Evolutionary conservation across 1,140 invertebrate species (phyloP).

Genomic region (Ditylenchus dipsaci): DNA sequence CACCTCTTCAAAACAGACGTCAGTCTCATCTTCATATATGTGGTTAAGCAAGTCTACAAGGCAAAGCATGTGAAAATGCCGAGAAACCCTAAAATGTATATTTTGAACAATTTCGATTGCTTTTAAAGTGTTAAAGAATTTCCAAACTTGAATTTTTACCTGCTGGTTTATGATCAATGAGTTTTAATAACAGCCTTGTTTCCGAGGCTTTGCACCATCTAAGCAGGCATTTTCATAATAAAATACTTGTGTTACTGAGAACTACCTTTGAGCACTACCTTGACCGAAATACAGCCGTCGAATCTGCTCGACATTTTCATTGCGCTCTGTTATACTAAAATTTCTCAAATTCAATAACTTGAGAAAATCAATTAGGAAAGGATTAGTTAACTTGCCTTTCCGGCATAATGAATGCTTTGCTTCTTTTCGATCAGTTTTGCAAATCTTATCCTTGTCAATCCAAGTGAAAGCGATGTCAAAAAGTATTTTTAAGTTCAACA

Average conservation of each 20-base stretch:
- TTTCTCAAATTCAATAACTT: too few relatives aligned
- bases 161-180: constrained; percentile 7
- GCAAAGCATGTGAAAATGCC: constrained; percentile 1
- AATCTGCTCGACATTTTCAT: neutral
- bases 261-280: neutral
- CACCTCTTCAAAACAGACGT: constrained; percentile 3
- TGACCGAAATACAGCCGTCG: neutral
- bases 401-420: too few relatives aligned
- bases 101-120: too few relatives aligned
- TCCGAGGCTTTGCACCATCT: neutral
- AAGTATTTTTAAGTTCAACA: too few relatives aligned
- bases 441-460: too few relatives aligned
- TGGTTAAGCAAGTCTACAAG: constrained; percentile 1
- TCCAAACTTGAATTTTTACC: neutral
- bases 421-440: too few relatives aligned
- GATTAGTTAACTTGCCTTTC: too few relatives aligned
- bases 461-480: too few relatives aligned
- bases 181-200: neutral
- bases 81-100: neutral
- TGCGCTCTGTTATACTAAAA: neutral
- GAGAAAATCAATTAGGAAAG: too few relatives aligned
- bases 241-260: neutral
- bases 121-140: too few relatives aligned
- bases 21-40: constrained; percentile 9
- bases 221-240: neutral